Conservation (phyloP, 2,888 invertebrate species). For the Argyresthia goedartella region DNA sequence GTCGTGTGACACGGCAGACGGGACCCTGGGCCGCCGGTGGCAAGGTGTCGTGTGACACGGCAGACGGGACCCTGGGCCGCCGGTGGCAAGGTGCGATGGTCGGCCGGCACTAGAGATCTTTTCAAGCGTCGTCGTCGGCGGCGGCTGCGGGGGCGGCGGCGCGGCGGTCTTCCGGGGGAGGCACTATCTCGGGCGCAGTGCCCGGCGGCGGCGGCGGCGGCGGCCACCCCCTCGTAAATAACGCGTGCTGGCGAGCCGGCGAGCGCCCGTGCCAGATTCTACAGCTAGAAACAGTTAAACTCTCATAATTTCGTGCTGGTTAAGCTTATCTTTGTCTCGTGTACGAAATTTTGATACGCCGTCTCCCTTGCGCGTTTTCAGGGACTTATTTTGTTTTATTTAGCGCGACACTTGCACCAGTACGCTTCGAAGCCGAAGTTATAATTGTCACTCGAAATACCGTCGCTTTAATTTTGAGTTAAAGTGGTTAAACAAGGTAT, state of each 20-base stretch:
- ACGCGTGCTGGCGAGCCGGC: conserved; percentile 69
- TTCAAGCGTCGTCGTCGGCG: conserved; percentile 18
- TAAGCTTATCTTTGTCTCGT: conserved; percentile 71
- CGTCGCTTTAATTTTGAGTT: conserved; percentile 40
- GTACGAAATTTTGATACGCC: conserved; percentile 61
- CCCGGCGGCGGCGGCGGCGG: conserved; percentile 21
- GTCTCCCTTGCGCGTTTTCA: conserved; percentile 58
- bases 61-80: conserved; percentile 21
- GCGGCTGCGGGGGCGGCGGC: conserved; percentile 28
- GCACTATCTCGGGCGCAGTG: conserved; percentile 63
- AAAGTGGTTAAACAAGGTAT: neutral
- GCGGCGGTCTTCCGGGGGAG: conserved; percentile 61
- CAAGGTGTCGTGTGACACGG: conserved; percentile 10
- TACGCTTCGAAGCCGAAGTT: conserved; percentile 47
- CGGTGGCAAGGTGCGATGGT: conserved; percentile 9
- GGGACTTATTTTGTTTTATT: conserved; percentile 59
- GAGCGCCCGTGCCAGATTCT: conserved; percentile 70
- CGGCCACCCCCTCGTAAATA: conserved; percentile 65
- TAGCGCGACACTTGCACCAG: conserved; percentile 38
- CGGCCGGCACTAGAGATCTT: conserved; percentile 10
- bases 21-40: conserved; percentile 20
- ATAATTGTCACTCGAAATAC: conserved; percentile 69
- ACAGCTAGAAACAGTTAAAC: conserved; percentile 71
- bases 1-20: conserved; percentile 9
- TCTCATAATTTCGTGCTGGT: conserved; percentile 71